A percentile compares a stretch with the other conserved stretches of the same genome.
Conservation (phyloP, 2,888 invertebrate species). For the Heliconius ethilla region DNA sequence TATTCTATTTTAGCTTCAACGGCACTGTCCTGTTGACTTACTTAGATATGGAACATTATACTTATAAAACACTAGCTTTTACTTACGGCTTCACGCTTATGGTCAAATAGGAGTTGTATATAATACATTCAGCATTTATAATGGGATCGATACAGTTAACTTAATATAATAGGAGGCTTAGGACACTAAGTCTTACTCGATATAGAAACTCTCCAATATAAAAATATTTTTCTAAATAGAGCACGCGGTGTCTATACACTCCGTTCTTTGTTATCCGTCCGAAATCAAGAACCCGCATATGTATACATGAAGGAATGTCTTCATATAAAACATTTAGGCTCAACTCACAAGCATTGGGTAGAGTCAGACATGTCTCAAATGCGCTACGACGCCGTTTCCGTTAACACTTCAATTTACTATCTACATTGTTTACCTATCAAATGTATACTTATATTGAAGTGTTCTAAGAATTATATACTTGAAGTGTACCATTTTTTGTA, state of each 20-base stretch:
- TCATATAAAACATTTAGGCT: too few relatives aligned
- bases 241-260: background rate
- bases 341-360: too few relatives aligned
- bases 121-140: too few relatives aligned
- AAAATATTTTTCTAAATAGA: background rate
- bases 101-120: too few relatives aligned
- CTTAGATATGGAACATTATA: background rate
- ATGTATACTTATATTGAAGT: background rate
- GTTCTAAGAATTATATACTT: background rate
- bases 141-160: too few relatives aligned
- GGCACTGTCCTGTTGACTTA: slow-evolving; percentile 14
- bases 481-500: background rate
- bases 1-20: too few relatives aligned
- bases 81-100: too few relatives aligned
- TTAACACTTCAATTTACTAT: background rate
- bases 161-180: too few relatives aligned
- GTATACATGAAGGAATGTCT: too few relatives aligned
- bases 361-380: background rate
- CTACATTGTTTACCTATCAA: background rate
- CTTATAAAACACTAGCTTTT: background rate
- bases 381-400: background rate
- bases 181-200: too few relatives aligned
- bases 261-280: background rate
- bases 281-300: too few relatives aligned
- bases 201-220: background rate